Conservation (phyloP, 2,113 vertebrate genomes). For the Cygnus atratus region DNA sequence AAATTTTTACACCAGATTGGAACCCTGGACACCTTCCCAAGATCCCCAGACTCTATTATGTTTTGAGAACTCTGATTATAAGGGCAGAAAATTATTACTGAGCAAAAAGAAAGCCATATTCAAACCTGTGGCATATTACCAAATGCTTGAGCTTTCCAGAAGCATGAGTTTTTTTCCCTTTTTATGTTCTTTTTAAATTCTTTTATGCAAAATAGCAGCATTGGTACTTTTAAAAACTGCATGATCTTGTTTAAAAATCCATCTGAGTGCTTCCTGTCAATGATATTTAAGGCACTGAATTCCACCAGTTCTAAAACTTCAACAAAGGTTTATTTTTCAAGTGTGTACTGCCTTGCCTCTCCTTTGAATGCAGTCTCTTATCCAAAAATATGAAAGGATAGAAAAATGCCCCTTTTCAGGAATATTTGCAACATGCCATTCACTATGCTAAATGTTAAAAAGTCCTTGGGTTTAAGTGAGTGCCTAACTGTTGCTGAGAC, state of each 20-base stretch:
- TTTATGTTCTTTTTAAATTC: background rate
- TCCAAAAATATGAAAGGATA: conserved; percentile 23
- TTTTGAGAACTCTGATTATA: conserved; percentile 48
- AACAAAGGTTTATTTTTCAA: conserved; percentile 55
- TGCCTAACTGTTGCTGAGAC: conserved; percentile 13
- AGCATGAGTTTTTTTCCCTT: background rate
- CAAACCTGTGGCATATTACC: conserved; percentile 6
- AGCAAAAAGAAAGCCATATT: background rate
- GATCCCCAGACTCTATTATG: conserved; percentile 22
- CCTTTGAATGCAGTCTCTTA: conserved; percentile 7
- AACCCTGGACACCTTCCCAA: conserved; percentile 34
- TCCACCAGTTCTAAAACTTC: conserved; percentile 7
- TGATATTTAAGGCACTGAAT: conserved; percentile 11
- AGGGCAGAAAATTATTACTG: conserved; percentile 46
- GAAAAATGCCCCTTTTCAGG: conserved; percentile 29
- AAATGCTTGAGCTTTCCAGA: conserved; percentile 2
- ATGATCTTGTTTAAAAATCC: background rate
- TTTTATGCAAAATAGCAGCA: background rate
- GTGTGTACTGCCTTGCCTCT: background rate
- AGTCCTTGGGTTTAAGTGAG: background rate
- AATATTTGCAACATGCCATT: background rate
- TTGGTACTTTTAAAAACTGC: background rate
- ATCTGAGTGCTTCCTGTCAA: background rate
- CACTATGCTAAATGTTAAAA: background rate
- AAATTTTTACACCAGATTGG: conserved; percentile 4